Percentiles rank a stretch among this genome's conserved stretches.
phyloP scores from a whole-genome alignment of 2,797 vertebrate genomes.

The Enteromius paludinosus region DNA sequence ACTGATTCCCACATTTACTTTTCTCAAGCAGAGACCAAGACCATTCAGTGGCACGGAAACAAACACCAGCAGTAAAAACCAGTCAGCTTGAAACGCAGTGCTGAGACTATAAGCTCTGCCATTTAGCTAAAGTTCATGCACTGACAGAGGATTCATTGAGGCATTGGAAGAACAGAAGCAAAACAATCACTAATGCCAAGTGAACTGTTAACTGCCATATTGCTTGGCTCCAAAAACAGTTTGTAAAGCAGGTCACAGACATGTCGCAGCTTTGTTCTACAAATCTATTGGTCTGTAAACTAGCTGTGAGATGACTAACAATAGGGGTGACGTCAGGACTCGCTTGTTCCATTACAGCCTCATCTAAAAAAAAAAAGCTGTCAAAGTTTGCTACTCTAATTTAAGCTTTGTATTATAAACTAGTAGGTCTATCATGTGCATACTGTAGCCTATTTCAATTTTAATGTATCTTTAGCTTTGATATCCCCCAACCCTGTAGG shows the following conservation, averaged over 20 bases:
- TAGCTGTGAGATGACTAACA: not conserved
- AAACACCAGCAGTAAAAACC: slow-evolving; percentile 40
- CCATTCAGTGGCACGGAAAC: not conserved
- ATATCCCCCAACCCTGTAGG: not conserved
- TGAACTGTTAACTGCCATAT: slow-evolving; percentile 18
- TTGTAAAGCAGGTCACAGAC: slow-evolving; percentile 1
- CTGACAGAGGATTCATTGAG: not conserved
- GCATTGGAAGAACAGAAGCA: not conserved
- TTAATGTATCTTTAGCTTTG: not conserved
- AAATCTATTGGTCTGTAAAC: not conserved
- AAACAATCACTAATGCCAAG: slow-evolving; percentile 34
- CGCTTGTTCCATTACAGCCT: not conserved
- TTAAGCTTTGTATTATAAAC: not conserved
- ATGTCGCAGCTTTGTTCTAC: not conserved
- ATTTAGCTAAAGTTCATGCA: slow-evolving; percentile 45
- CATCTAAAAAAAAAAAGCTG: not conserved
- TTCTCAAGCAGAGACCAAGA: not conserved
- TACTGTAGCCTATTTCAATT: not conserved
- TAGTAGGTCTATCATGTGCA: not conserved
- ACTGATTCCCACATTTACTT: slow-evolving; percentile 1
- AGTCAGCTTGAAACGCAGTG: slow-evolving; percentile 29
- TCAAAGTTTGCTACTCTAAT: not conserved
- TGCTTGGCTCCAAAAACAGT: slow-evolving; percentile 12
- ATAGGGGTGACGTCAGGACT: not conserved
- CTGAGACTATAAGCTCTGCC: slow-evolving; percentile 33